Evolutionary conservation across 2,888 invertebrate species (phyloP).

Genomic region (Cerceris ruficornis): DNA sequence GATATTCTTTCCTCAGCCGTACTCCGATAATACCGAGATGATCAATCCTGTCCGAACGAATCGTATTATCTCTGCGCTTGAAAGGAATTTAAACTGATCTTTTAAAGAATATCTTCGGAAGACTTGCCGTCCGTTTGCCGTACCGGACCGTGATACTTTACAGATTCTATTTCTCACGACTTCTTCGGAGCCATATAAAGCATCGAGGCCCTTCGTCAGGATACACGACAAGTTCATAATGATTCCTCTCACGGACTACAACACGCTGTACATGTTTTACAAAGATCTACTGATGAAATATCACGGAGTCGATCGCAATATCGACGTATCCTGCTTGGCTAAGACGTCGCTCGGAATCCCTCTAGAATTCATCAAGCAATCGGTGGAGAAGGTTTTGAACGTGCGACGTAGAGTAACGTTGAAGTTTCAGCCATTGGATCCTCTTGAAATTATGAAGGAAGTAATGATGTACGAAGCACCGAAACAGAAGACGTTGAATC

Average conservation of each 20-base stretch:
- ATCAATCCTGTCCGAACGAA: not conserved
- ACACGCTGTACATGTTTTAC: slow-evolving; percentile 84
- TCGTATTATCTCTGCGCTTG: not conserved
- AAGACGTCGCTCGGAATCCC: slow-evolving; percentile 84
- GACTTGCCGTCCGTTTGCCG: slow-evolving; percentile 7
- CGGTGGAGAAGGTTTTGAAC: slow-evolving; percentile 81
- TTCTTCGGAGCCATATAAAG: slow-evolving; percentile 85
- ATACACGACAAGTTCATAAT: slow-evolving; percentile 84
- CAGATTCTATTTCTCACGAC: slow-evolving; percentile 86
- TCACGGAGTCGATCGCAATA: slow-evolving; percentile 84
- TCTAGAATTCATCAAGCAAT: slow-evolving; percentile 82
- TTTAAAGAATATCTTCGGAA: not conserved
- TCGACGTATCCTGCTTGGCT: slow-evolving; percentile 84
- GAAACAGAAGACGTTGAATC: slow-evolving; percentile 46
- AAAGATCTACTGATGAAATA: slow-evolving; percentile 84
- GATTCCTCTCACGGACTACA: slow-evolving; percentile 84
- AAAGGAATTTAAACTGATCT: not conserved
- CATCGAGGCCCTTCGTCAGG: slow-evolving; percentile 82
- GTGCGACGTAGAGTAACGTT: slow-evolving; percentile 83
- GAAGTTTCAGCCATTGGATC: slow-evolving; percentile 83
- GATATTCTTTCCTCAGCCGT: not conserved
- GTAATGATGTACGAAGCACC: slow-evolving; percentile 78
- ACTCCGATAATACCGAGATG: not conserved
- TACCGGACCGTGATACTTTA: slow-evolving; percentile 42
- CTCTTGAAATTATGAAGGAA: slow-evolving; percentile 83